A percentile compares a stretch with the other conserved stretches of the same genome.
Conservation (phyloP, 2,888 invertebrate species). For the Pegoplata infirma region DNA sequence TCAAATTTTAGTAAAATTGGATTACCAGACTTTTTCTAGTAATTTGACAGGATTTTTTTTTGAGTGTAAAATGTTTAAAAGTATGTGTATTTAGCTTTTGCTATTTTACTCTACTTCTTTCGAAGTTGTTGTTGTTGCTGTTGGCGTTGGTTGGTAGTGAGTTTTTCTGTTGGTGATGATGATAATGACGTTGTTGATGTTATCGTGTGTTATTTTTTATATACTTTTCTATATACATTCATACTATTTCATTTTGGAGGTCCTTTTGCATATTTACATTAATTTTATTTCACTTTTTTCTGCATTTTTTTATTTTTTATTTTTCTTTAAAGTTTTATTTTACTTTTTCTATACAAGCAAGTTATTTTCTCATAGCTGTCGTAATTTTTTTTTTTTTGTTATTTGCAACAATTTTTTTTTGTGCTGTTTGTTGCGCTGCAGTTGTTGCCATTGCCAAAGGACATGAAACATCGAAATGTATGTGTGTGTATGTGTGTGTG, state of each 20-base stretch:
- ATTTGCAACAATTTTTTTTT: conserved; percentile 19
- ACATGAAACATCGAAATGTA: conserved; percentile 28
- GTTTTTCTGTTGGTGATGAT: conserved; percentile 13
- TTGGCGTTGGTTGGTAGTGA: conserved; percentile 24
- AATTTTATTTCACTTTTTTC: conserved; percentile 43
- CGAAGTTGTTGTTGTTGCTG: conserved; percentile 59
- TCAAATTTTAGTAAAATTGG: no score
- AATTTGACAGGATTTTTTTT: no score
- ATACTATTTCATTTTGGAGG: conserved; percentile 31
- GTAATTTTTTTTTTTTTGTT: conserved; percentile 1
- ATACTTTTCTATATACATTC: background rate
- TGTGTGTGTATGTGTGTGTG: no score
- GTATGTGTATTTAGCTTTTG: conserved; percentile 27
- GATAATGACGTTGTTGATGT: conserved; percentile 16
- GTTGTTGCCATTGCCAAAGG: conserved; percentile 62
- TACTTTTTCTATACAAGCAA: conserved; percentile 10
- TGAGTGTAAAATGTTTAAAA: background rate
- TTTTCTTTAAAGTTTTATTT: conserved; percentile 25
- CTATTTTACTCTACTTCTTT: conserved; percentile 40
- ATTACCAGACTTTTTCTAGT: no score
- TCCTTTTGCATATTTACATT: conserved; percentile 56
- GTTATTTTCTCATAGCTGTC: conserved; percentile 30
- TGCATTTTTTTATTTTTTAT: background rate
- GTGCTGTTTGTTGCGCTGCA: conserved; percentile 42
- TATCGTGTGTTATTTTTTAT: conserved; percentile 28